phyloP scores from a whole-genome alignment of 1,140 invertebrate genomes.

The Saxidomus purpurata region DNA sequence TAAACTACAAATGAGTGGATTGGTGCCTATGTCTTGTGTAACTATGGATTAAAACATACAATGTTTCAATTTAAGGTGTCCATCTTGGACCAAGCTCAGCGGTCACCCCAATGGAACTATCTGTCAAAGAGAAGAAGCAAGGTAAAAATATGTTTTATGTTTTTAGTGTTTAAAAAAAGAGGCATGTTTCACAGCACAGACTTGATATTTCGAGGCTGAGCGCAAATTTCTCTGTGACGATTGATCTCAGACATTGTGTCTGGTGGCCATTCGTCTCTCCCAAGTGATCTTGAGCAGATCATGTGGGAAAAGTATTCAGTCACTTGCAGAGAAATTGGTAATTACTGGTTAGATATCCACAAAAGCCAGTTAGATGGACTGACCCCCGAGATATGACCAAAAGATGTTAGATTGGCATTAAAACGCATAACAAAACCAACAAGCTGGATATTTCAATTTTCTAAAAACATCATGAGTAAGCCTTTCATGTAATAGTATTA shows the following conservation, averaged over 20 bases:
- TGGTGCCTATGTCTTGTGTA: too few relatives aligned
- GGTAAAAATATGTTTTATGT: too few relatives aligned
- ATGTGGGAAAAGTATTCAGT: constrained; percentile 19
- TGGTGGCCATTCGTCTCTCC: neutral
- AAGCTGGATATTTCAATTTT: neutral
- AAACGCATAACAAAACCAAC: neutral
- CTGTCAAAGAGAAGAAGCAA: too few relatives aligned
- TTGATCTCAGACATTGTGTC: constrained; percentile 9
- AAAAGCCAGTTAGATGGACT: constrained; percentile 19
- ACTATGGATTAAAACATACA: too few relatives aligned
- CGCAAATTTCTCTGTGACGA: too few relatives aligned
- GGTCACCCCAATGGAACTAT: too few relatives aligned
- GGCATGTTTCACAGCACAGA: too few relatives aligned
- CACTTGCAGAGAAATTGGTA: constrained; percentile 12
- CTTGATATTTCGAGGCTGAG: too few relatives aligned
- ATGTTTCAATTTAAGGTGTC: too few relatives aligned
- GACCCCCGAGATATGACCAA: constrained; percentile 20
- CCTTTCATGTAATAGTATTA: neutral
- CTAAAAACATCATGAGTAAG: neutral
- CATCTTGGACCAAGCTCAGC: too few relatives aligned
- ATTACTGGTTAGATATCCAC: constrained; percentile 18
- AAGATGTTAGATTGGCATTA: neutral
- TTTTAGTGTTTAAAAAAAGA: too few relatives aligned
- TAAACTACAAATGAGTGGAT: too few relatives aligned
- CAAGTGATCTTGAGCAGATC: constrained; percentile 1